These are phyloP conservation scores for Drosophila sturtevanti DNA, from an alignment of 1,140 invertebrate species.

Conservation along the genomic window DNA sequence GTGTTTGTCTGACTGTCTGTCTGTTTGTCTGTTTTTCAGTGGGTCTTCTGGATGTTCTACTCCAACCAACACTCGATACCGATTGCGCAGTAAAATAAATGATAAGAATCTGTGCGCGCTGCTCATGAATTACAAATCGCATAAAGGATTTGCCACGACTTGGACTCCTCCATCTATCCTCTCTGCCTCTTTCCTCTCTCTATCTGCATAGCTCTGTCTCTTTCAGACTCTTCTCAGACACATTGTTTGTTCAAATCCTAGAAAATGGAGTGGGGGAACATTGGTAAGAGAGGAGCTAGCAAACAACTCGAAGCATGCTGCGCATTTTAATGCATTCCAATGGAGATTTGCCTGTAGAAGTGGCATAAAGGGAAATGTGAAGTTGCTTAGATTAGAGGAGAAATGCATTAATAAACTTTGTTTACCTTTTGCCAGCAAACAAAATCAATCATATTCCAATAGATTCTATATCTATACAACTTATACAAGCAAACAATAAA, in stretches of 20 bases:
- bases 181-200: not conserved
- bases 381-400: constrained; percentile 31
- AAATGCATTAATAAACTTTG: constrained; percentile 39
- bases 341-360: constrained; percentile 20
- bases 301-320: constrained; percentile 38
- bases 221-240: constrained; percentile 25
- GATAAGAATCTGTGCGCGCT: constrained; percentile 78
- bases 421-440: constrained; percentile 2
- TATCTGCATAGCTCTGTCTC: not conserved
- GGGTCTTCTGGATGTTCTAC: not conserved
- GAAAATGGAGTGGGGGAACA: constrained; percentile 14
- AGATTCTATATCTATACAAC: not conserved
- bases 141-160: constrained; percentile 73
- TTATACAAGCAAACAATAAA: not conserved
- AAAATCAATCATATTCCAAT: constrained; percentile 1
- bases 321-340: constrained; percentile 50
- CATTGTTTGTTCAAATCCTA: constrained; percentile 34
- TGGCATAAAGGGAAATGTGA: not conserved
- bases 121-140: constrained; percentile 80
- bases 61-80: constrained; percentile 36
- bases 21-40: not conserved
- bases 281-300: not conserved
- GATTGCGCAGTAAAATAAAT: constrained; percentile 76
- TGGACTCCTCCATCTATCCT: not conserved
- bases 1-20: constrained; percentile 38